Evolutionary conservation across 2,797 vertebrate species (phyloP), one percentile per base, ranked within the genome.

Genomic region (Sebastes cheni): DNA sequence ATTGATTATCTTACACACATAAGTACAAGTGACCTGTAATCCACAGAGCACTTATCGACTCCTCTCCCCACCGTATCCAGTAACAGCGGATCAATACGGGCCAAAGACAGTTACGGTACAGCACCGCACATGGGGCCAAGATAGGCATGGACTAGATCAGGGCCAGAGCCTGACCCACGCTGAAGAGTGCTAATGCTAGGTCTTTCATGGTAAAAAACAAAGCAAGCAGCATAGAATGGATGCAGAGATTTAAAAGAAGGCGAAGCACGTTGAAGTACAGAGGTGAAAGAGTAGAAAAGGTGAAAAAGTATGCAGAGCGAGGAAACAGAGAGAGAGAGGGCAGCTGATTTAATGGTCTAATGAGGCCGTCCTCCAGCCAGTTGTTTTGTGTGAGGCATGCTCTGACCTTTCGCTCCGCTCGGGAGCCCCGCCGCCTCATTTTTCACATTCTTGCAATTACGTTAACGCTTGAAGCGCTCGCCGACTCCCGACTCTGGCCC

Each of bases 401-500:
- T 96, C 95, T 98, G 97, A 98, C 97, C 98, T 98, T 98, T 98
- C 90, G 80, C 95, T 98, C 95, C 88, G 95, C 96, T 97, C 96
- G 96, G 97, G 96, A 98, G 97, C 96, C 95, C 96, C 94, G 95
- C 96, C 89, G 96, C 97, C 97, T 98, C 97, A 98, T 99, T 99
- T 99, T 98, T 98, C 97, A 99, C 97, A 99, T 99, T 99, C 97
- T 98, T 98, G 96, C 97, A 98, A 97, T 99, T 98, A 98, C 96
- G 96, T 98, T 99, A 98, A 98, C 97, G 97, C 97, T 98, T 97
- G 97, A 98, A 97, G 97, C 97, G 95, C 97, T 97, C 84, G 95
- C 97, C 97, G 96, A 92, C 93, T 93, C 91, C 96, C 95, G 95
- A 96, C 96, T 97, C 96, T 96, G 97, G 96, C 92, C 93, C 95